Evolutionary conservation across 2,113 vertebrate genomes (phyloP), one percentile per base, ranked within the genome.

Genomic region (Riparia riparia): DNA sequence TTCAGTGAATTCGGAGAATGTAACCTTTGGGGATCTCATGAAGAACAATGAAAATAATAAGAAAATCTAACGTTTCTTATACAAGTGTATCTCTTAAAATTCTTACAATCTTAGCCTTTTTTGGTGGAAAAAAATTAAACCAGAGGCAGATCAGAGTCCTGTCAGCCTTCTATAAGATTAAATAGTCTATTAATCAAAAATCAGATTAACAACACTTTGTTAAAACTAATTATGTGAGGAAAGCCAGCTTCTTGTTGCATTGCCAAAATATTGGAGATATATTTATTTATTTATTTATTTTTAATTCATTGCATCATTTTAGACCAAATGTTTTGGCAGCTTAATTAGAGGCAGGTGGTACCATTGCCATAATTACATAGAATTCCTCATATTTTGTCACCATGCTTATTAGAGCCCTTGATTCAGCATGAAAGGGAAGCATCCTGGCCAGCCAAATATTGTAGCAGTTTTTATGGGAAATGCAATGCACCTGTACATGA

Each of bases 281-380:
- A 37, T 37, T 9, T 37, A 37, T 37, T 9, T 37, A 37, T 37
- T 8, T 37, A 20, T 57, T 50, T 92, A 56, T 89, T 82, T 91
- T 83, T 85, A 22, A 88, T 88, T 96, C 72, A 20, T 77, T 68
- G 87, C 84, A 93, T 87, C 90, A 92, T 92, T 97, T 96, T 86
- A 94, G 72, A 90, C 87, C 91, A 96, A 97, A 95, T 97, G 97
- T 96, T 97, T 97, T 97, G 97, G 97, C 96, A 96, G 93, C 83
- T 96, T 96, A 97, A 97, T 97, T 97, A 92, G 95, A 97, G 81
- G 74, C 97, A 97, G 96, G 94, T 97, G 97, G 96, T 96, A 71
- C 56, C 77, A 0, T 92, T 92, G 79, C 95, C 90, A 77, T 96
- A 96, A 97, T 97, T 96, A 95, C 93, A 95, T 2, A 91, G 93